phyloP scores from a whole-genome alignment of 1,140 invertebrate genomes.

The Drosophila kepulauana region DNA sequence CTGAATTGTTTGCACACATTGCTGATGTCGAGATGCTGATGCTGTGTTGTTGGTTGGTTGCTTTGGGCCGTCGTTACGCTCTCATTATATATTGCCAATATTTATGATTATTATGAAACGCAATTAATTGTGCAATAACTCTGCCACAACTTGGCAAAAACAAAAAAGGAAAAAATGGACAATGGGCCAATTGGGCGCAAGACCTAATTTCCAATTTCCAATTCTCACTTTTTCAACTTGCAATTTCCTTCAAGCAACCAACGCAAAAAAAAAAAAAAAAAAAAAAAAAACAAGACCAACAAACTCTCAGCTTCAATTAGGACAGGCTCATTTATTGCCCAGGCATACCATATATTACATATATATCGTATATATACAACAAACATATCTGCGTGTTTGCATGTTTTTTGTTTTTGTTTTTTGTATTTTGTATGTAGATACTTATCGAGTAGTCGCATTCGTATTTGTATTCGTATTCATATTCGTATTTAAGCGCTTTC shows the following conservation, averaged over 20 bases:
- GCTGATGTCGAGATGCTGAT: conserved; percentile 1
- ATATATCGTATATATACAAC: conserved; percentile 18
- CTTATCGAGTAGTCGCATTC: conserved; percentile 23
- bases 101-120: conserved; percentile 72
- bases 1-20: conserved; percentile 16
- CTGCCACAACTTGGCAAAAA: not conserved
- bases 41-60: conserved; percentile 6
- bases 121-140: conserved; percentile 67
- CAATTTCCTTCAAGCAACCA: too few relatives aligned
- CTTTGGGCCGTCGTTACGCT: not conserved
- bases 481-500: conserved; percentile 58
- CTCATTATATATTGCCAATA: conserved; percentile 73
- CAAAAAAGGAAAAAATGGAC: too few relatives aligned
- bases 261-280: too few relatives aligned
- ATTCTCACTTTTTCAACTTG: not conserved
- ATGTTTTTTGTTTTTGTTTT: not conserved
- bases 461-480: conserved; percentile 12
- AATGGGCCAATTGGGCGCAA: not conserved
- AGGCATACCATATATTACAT: not conserved
- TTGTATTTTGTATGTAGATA: conserved; percentile 5
- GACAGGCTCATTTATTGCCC: conserved; percentile 33
- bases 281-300: conserved; percentile 2
- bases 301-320: conserved; percentile 35
- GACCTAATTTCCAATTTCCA: conserved; percentile 20
- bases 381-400: conserved; percentile 7